Percentiles rank a stretch among this genome's conserved stretches.
Evolutionary conservation across 2,888 invertebrate species (phyloP).

Genomic region (Malthinus flaveolus): DNA sequence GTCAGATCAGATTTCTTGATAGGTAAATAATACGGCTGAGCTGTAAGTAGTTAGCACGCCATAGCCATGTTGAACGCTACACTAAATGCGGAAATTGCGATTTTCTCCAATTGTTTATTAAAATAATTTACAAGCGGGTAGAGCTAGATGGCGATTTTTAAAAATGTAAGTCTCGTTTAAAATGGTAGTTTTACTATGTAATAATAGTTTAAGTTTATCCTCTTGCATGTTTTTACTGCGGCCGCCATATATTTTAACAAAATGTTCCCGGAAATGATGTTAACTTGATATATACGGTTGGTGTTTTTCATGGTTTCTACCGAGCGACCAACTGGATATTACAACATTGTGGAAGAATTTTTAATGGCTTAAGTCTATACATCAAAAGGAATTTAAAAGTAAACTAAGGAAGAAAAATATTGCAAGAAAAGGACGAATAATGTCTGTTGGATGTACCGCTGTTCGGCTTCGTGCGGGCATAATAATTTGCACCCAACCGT

Average conservation of each 20-base stretch:
- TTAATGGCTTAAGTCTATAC: constrained; percentile 50
- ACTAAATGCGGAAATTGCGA: too few species aligned
- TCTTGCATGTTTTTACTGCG: constrained; percentile 26
- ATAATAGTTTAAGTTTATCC: not conserved
- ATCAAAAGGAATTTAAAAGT: constrained; percentile 41
- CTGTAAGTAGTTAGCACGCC: too few species aligned
- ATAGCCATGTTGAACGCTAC: too few species aligned
- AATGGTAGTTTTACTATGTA: constrained; percentile 16
- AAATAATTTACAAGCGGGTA: too few species aligned
- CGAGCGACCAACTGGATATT: constrained; percentile 46
- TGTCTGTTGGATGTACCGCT: constrained; percentile 15
- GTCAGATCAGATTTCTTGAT: too few species aligned
- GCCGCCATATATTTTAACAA: constrained; percentile 32
- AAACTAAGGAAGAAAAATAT: constrained; percentile 21
- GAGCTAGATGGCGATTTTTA: too few species aligned
- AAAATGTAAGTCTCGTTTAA: constrained; percentile 3
- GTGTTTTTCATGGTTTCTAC: constrained; percentile 49
- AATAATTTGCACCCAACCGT: constrained; percentile 29
- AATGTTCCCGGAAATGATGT: constrained; percentile 47
- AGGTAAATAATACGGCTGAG: too few species aligned
- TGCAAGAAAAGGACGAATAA: constrained; percentile 23
- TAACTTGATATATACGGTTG: constrained; percentile 47
- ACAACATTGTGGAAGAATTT: constrained; percentile 48
- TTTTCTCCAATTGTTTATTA: too few species aligned
- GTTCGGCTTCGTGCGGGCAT: constrained; percentile 24